phyloP scores from a whole-genome alignment of 1,140 invertebrate genomes.

The Sycobia sp. region DNA sequence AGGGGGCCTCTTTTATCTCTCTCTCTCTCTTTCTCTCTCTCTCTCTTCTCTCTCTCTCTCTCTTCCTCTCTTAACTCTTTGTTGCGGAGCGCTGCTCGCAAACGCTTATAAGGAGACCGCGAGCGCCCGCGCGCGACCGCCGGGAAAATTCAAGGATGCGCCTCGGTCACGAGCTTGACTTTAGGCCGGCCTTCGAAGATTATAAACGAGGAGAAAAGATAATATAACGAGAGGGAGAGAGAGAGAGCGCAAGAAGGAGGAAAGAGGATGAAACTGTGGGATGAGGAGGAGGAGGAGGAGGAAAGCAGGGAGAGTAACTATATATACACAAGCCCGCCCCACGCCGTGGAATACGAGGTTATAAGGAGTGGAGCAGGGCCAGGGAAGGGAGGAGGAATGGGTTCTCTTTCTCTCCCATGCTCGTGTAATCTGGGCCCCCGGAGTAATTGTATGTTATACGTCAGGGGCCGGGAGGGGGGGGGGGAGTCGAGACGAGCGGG shows the following conservation, averaged over 20 bases:
- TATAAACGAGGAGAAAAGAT: conserved; percentile 44
- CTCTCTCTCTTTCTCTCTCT: too few relatives aligned
- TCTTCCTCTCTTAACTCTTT: conserved; percentile 13
- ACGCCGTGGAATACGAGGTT: too few relatives aligned
- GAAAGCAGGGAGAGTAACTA: too few relatives aligned
- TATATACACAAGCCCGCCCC: too few relatives aligned
- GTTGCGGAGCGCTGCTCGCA: too few relatives aligned
- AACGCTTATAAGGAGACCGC: conserved; percentile 18
- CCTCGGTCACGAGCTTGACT: conserved; percentile 31
- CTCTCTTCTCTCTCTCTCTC: too few relatives aligned
- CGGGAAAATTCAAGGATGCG: conserved; percentile 34
- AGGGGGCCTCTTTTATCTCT: neutral
- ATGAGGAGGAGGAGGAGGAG: neutral
- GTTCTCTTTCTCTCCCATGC: too few relatives aligned
- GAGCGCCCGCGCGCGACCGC: too few relatives aligned
- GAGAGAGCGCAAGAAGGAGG: neutral
- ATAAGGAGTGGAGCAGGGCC: too few relatives aligned
- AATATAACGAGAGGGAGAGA: conserved; percentile 13
- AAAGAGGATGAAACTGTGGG: neutral
- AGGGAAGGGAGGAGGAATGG: conserved; percentile 40
- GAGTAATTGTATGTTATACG: conserved; percentile 60
- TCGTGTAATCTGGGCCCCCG: conserved; percentile 57
- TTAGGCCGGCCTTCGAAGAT: conserved; percentile 38
- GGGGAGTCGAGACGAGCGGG: too few relatives aligned
- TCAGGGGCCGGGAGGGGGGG: too few relatives aligned